phyloP scores from a whole-genome alignment of 1,140 invertebrate species.

The Anthonomus grandis region DNA sequence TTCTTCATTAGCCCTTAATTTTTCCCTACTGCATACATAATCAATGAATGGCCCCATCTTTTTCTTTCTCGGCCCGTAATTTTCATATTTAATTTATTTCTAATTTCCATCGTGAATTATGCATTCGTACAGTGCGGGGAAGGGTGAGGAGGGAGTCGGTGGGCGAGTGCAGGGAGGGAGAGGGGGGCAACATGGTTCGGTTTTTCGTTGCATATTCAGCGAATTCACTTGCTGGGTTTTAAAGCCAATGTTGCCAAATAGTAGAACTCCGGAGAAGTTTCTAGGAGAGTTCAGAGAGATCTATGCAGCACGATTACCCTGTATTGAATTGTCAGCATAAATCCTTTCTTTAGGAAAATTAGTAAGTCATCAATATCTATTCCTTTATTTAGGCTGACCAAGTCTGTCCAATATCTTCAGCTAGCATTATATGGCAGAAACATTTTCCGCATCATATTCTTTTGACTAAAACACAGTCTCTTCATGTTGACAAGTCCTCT shows the following conservation, averaged over 20 bases:
- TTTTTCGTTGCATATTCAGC: constrained; percentile 44
- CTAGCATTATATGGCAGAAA: no score
- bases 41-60: constrained; percentile 48
- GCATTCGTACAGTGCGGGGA: constrained; percentile 38
- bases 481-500: no score
- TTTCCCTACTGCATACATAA: constrained; percentile 51
- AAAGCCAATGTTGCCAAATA: constrained; percentile 21
- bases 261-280: no score
- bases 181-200: constrained; percentile 27
- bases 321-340: no score
- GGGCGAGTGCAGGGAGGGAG: constrained; percentile 25
- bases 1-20: constrained; percentile 52
- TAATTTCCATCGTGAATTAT: constrained; percentile 51
- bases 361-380: no score
- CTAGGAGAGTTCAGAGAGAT: no score
- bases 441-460: no score
- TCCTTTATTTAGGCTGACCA: no score
- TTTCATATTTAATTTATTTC: constrained; percentile 53
- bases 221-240: constrained; percentile 36
- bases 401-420: no score
- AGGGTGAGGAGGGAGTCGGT: constrained; percentile 10
- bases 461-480: no score
- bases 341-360: no score
- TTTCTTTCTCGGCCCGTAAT: constrained; percentile 48
- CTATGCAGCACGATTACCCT: no score